A percentile compares a stretch with the other conserved stretches of the same genome.
phyloP scores from a whole-genome alignment of 2,888 invertebrate genomes.

The Phyto melanocephala region DNA sequence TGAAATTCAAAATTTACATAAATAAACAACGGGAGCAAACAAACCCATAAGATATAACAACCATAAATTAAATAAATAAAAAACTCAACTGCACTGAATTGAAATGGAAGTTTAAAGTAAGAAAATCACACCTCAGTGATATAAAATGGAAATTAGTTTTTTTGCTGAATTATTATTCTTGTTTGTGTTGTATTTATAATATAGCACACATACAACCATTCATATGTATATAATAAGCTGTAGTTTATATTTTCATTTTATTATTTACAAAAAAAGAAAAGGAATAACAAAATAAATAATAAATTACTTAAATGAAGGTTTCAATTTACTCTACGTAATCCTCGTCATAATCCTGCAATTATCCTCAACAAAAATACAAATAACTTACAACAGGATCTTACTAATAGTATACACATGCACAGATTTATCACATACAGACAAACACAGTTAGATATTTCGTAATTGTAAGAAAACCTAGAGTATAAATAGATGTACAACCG shows the following conservation, averaged over 20 bases:
- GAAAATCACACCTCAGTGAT: conserved; percentile 63
- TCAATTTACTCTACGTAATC: conserved; percentile 64
- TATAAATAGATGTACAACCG: background rate
- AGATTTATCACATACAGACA: no score
- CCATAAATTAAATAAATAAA: conserved; percentile 52
- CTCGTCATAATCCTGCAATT: conserved; percentile 70
- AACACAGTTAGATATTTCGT: background rate
- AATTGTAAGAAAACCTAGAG: conserved; percentile 13
- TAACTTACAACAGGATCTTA: background rate
- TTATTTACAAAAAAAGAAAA: conserved; percentile 59
- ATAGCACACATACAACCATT: background rate
- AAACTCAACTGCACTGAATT: conserved; percentile 12
- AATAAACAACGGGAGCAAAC: conserved; percentile 71
- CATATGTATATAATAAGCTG: background rate
- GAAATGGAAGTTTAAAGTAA: conserved; percentile 46
- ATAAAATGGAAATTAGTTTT: conserved; percentile 54
- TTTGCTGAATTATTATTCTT: conserved; percentile 10
- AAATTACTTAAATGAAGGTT: conserved; percentile 66
- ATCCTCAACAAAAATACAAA: conserved; percentile 66
- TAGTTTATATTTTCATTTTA: conserved; percentile 48
- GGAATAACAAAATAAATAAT: no score
- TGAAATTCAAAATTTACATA: conserved; percentile 73
- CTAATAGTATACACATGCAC: no score
- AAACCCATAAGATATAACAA: conserved; percentile 44
- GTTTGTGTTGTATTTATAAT: conserved; percentile 5